Conservation (phyloP, 2,797 vertebrate genomes). For the Pseudotriccus pelzelni region DNA sequence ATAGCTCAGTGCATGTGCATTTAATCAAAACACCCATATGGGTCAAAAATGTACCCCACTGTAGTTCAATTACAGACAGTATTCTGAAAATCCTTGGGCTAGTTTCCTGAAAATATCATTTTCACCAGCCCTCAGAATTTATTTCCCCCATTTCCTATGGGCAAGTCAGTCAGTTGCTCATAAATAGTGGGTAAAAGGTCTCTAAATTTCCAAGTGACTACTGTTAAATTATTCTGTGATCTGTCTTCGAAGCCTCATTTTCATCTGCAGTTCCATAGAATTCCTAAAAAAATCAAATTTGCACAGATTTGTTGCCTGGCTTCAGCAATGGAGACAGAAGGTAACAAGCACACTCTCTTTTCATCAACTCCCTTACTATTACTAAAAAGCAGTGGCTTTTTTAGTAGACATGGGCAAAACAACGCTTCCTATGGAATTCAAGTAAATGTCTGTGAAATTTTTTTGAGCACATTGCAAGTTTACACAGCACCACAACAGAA, state of each 20-base stretch:
- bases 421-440: not conserved
- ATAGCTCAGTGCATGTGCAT: not conserved
- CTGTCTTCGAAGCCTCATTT: not conserved
- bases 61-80: not conserved
- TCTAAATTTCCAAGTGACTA: not conserved
- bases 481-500: not conserved
- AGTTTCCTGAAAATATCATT: not conserved
- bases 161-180: not conserved
- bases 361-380: accelerated
- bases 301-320: not conserved
- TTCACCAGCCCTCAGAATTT: not conserved
- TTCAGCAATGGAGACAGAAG: not conserved
- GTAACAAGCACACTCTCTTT: not conserved
- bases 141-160: not conserved
- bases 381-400: not conserved
- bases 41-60: not conserved
- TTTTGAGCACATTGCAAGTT: not conserved
- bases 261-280: not conserved
- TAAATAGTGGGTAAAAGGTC: not conserved
- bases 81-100: not conserved
- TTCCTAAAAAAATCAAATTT: not conserved
- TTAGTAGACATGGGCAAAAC: not conserved
- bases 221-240: not conserved
- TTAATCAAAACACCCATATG: not conserved
- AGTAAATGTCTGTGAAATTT: not conserved